phyloP scores from a whole-genome alignment of 1,140 invertebrate genomes.

The Holcopasites calliopsidis region DNA sequence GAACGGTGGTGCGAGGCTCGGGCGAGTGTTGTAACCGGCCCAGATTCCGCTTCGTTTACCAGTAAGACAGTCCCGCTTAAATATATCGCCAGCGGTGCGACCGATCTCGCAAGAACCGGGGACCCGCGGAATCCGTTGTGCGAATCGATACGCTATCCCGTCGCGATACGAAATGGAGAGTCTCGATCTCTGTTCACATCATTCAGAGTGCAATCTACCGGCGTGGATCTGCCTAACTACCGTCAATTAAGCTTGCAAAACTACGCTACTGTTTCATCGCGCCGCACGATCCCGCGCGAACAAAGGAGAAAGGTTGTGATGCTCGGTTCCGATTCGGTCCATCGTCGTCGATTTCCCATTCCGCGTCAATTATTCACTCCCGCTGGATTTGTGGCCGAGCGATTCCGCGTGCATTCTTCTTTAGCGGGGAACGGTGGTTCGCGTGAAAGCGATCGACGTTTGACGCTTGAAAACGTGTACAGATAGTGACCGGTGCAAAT shows the following conservation, averaged over 20 bases:
- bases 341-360: not conserved
- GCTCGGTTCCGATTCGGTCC: not conserved
- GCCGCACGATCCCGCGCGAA: not conserved
- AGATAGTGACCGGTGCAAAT: no score
- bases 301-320: not conserved
- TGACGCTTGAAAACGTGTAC: not conserved
- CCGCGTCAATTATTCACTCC: slow-evolving; percentile 20
- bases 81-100: slow-evolving; percentile 67
- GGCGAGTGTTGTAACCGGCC: slow-evolving; percentile 72
- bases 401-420: not conserved
- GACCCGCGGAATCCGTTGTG: slow-evolving; percentile 16
- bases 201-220: slow-evolving; percentile 8
- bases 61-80: slow-evolving; percentile 67
- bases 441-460: not conserved
- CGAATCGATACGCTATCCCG: slow-evolving; percentile 16
- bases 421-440: no score
- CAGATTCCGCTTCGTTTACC: slow-evolving; percentile 73
- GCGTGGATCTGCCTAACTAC: not conserved
- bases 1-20: not conserved
- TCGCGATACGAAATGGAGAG: slow-evolving; percentile 30
- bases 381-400: not conserved
- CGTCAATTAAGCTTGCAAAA: slow-evolving; percentile 31
- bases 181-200: slow-evolving; percentile 26
- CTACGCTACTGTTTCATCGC: not conserved
- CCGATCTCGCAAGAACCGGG: slow-evolving; percentile 39